These are phyloP conservation scores for Trimorus sp. DNA, from an alignment of 2,888 invertebrate genomes.

Conservation along the genomic window DNA sequence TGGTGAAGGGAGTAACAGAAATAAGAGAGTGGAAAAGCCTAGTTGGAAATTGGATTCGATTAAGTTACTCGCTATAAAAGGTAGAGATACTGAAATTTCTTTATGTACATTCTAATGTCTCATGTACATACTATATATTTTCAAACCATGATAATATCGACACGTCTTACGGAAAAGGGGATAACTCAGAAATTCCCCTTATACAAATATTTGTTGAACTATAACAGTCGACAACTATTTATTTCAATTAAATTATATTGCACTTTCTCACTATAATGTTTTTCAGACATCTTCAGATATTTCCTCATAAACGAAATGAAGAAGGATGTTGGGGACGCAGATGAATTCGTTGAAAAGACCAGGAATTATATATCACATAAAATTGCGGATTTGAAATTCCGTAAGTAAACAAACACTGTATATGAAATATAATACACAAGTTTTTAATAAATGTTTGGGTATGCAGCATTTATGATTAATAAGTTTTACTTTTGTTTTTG, in stretches of 20 bases:
- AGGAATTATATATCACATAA: slow-evolving; percentile 16
- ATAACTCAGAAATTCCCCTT: too few species aligned
- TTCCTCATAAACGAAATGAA: slow-evolving; percentile 17
- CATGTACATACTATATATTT: too few species aligned
- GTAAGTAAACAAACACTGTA: slow-evolving; percentile 1
- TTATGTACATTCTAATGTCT: neutral
- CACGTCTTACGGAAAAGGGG: too few species aligned
- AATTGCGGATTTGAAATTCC: slow-evolving; percentile 23
- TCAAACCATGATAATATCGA: too few species aligned
- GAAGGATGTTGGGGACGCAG: slow-evolving; percentile 17
- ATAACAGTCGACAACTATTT: too few species aligned
- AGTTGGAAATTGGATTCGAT: neutral
- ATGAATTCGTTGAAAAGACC: slow-evolving; percentile 21
- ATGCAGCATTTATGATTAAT: neutral
- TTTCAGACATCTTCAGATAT: slow-evolving; percentile 26
- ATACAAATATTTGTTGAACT: too few species aligned
- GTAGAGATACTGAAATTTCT: slow-evolving; percentile 1
- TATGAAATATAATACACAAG: neutral
- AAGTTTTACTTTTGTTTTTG: neutral
- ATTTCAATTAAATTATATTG: neutral
- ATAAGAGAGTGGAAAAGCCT: slow-evolving; percentile 4
- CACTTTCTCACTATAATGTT: neutral
- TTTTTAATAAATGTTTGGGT: neutral
- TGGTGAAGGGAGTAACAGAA: slow-evolving; percentile 10
- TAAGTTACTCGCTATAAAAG: slow-evolving; percentile 24